A percentile compares a stretch with the other conserved stretches of the same genome.
Evolutionary conservation across 2,888 invertebrate genomes (phyloP).

Genomic region (Achlya flavicornis): DNA sequence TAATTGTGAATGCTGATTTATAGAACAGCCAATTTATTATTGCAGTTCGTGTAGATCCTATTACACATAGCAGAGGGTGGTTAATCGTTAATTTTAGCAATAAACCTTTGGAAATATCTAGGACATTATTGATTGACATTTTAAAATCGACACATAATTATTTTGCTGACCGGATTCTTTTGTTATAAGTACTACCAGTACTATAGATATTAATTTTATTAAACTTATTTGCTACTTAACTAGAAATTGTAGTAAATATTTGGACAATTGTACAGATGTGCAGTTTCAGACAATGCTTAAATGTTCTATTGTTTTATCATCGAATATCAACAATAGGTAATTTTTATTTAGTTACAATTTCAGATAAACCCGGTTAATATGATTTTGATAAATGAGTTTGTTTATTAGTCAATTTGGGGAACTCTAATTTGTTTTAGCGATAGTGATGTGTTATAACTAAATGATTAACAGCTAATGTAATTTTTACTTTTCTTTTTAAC

Average conservation of each 20-base stretch:
- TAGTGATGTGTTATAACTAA: neutral
- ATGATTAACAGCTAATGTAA: neutral
- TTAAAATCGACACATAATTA: conserved; percentile 44
- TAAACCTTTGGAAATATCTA: conserved; percentile 14
- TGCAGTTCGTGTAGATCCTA: conserved; percentile 37
- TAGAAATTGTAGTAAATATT: neutral
- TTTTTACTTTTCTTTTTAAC: no score
- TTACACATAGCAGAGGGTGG: conserved; percentile 13
- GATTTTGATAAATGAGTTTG: conserved; percentile 15
- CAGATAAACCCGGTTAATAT: conserved; percentile 1
- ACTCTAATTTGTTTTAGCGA: neutral
- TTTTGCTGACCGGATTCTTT: conserved; percentile 45
- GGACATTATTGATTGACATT: conserved; percentile 49
- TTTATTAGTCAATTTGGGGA: neutral
- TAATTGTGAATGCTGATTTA: conserved; percentile 60
- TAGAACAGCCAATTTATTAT: conserved; percentile 39
- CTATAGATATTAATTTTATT: neutral
- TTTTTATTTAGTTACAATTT: neutral
- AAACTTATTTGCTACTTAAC: neutral
- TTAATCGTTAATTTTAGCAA: conserved; percentile 1
- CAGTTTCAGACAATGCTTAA: neutral
- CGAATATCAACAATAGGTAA: neutral
- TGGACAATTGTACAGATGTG: conserved; percentile 2
- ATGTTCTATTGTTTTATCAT: neutral
- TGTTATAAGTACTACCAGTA: conserved; percentile 28